phyloP scores from a whole-genome alignment of 2,888 invertebrate species.

The Operophtera brumata region DNA sequence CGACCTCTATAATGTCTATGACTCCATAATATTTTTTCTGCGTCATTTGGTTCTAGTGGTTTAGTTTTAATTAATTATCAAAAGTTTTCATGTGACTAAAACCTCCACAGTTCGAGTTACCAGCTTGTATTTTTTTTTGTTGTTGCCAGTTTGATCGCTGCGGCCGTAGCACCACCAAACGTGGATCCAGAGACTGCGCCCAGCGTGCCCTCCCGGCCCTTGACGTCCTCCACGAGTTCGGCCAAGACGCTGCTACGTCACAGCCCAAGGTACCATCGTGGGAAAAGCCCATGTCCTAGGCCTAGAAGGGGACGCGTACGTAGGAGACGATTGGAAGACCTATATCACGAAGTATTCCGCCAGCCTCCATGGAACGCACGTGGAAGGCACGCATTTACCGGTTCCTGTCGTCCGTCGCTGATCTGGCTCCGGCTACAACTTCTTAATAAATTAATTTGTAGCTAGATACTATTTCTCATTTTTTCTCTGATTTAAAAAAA shows the following conservation, averaged over 20 bases:
- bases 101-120: constrained; percentile 40
- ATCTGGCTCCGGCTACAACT: background rate
- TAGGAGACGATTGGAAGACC: constrained; percentile 56
- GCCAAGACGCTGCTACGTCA: constrained; percentile 58
- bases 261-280: constrained; percentile 56
- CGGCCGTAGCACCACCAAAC: constrained; percentile 39
- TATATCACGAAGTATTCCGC: constrained; percentile 58
- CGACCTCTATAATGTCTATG: too few species aligned
- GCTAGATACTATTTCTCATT: background rate
- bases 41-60: too few species aligned
- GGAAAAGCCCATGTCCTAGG: constrained; percentile 48
- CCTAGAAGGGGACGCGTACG: constrained; percentile 54
- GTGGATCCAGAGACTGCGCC: constrained; percentile 26
- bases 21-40: too few species aligned
- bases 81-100: too few species aligned
- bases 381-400: constrained; percentile 50
- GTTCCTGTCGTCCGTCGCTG: constrained; percentile 35
- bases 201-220: constrained; percentile 45
- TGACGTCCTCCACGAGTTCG: constrained; percentile 51
- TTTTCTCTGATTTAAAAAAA: too few species aligned
- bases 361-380: constrained; percentile 50
- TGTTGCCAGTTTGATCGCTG: constrained; percentile 28
- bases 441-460: constrained; percentile 13
- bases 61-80: background rate
- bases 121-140: too few species aligned